A percentile compares a stretch with the other conserved stretches of the same genome.
Conservation (phyloP, 2,797 vertebrate genomes). For the Betta splendens region DNA sequence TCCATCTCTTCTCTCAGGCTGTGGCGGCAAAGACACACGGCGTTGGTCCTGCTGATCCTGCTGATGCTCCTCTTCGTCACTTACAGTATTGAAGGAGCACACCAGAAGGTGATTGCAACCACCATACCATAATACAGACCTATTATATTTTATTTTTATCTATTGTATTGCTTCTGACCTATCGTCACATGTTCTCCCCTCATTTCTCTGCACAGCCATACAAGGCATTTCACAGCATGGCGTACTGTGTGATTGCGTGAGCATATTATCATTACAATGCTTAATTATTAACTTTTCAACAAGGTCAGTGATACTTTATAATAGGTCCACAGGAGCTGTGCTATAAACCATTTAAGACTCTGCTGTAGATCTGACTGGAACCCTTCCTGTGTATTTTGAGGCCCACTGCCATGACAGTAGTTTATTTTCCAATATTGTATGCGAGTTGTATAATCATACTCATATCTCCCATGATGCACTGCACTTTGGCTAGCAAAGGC, state of each 20-base stretch:
- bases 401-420: conserved; percentile 5
- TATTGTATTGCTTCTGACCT: too few species aligned
- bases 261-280: background rate
- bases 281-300: conserved; percentile 36
- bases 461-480: conserved; percentile 42
- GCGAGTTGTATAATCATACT: conserved; percentile 57
- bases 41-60: conserved; percentile 60
- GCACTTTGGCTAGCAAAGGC: conserved; percentile 45
- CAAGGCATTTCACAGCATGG: too few species aligned
- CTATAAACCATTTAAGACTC: background rate
- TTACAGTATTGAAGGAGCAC: conserved; percentile 60
- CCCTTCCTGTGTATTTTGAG: conserved; percentile 21
- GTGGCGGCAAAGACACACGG: conserved; percentile 58
- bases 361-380: background rate
- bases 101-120: conserved; percentile 64
- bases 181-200: too few species aligned
- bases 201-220: too few species aligned
- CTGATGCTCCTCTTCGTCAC: conserved; percentile 53
- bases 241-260: conserved; percentile 17
- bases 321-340: background rate
- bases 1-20: conserved; percentile 49
- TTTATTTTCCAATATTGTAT: conserved; percentile 6
- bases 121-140: too few species aligned
- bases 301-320: conserved; percentile 11
- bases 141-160: too few species aligned